Percentiles rank a stretch among this genome's conserved stretches.
phyloP scores from a whole-genome alignment of 2,888 invertebrate species.

The Abrostola triplasia region DNA sequence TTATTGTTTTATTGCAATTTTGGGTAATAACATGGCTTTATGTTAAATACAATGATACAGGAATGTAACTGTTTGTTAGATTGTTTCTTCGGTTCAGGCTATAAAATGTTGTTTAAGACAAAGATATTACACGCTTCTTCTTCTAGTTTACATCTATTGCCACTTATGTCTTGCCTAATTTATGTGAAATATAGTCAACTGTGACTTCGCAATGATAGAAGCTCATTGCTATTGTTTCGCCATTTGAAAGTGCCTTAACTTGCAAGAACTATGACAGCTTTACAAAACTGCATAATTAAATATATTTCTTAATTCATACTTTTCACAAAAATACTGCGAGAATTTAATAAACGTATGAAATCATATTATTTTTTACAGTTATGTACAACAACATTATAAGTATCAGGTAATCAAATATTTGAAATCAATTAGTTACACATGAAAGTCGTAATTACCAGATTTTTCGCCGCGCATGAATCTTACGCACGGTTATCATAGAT shows the following conservation, averaged over 20 bases:
- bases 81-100: no score
- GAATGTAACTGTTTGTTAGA: no score
- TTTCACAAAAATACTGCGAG: not conserved
- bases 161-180: slow-evolving; percentile 43
- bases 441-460: slow-evolving; percentile 8
- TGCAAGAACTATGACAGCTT: slow-evolving; percentile 26
- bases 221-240: slow-evolving; percentile 45
- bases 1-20: slow-evolving; percentile 16
- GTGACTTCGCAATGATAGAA: slow-evolving; percentile 33
- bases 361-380: not conserved
- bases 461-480: slow-evolving; percentile 41
- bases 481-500: slow-evolving; percentile 61
- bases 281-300: slow-evolving; percentile 16
- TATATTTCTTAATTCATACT: not conserved
- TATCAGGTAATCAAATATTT: not conserved
- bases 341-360: not conserved
- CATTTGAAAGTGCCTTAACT: slow-evolving; percentile 39
- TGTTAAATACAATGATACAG: no score
- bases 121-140: slow-evolving; percentile 4
- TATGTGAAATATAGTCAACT: slow-evolving; percentile 35
- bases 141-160: slow-evolving; percentile 19
- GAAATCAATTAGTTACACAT: slow-evolving; percentile 11
- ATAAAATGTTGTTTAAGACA: no score
- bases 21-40: not conserved
- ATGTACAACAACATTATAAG: not conserved